A percentile compares a stretch with the other conserved stretches of the same genome.
Evolutionary conservation across 2,888 invertebrate species (phyloP).

Genomic region (Cloeon dipterum): DNA sequence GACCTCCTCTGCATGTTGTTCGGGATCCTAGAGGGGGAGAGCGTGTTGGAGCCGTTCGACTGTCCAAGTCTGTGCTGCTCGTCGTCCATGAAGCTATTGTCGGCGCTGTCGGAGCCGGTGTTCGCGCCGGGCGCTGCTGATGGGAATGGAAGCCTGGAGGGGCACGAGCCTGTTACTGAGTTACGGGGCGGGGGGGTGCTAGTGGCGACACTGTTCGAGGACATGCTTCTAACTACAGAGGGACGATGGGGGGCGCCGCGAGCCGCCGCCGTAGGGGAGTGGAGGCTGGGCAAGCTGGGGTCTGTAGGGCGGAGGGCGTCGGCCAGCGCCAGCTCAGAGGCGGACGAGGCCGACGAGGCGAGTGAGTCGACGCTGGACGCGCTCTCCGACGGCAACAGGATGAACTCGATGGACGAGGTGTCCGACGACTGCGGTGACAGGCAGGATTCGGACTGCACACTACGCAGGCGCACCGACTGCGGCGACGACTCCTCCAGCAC

Average conservation of each 20-base stretch:
- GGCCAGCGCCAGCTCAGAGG: too few species aligned
- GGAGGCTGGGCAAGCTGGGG: too few species aligned
- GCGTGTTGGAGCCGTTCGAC: conserved; percentile 19
- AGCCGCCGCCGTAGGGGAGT: too few species aligned
- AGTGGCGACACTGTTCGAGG: too few species aligned
- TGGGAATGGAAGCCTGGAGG: conserved; percentile 5
- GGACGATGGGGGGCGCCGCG: too few species aligned
- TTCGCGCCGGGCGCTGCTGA: conserved; percentile 3
- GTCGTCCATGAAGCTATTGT: conserved; percentile 1
- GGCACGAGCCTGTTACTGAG: conserved; percentile 4
- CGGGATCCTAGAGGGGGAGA: conserved; percentile 27
- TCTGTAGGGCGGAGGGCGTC: too few species aligned
- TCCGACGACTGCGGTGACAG: background rate
- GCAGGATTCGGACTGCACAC: background rate
- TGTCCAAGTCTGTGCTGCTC: conserved; percentile 3
- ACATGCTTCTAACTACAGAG: too few species aligned
- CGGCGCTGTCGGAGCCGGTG: background rate
- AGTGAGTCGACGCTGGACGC: too few species aligned
- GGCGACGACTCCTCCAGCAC: background rate
- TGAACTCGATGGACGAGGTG: too few species aligned
- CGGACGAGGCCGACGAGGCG: too few species aligned
- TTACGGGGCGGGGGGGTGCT: background rate
- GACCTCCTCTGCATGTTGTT: conserved; percentile 46
- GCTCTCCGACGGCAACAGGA: too few species aligned
- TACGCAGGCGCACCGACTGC: background rate